These are phyloP conservation scores for Malacoraja senta DNA, from an alignment of 2,797 vertebrate genomes.

Conservation along the genomic window DNA sequence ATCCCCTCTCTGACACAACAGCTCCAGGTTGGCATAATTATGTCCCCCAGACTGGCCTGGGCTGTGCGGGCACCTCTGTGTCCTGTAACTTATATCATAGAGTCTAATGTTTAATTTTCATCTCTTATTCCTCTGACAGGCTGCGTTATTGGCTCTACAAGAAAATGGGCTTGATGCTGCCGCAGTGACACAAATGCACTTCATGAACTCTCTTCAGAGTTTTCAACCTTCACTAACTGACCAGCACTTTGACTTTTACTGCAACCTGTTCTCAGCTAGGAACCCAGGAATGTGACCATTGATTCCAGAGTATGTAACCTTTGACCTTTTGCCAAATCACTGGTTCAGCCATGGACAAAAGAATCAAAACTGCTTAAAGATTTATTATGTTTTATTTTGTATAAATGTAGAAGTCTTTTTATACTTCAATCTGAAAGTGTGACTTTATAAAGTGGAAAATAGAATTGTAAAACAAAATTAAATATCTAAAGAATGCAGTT, in stretches of 20 bases:
- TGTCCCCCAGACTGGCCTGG: no score
- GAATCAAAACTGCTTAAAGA: not conserved
- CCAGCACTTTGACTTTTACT: slow-evolving; percentile 65
- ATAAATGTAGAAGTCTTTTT: not conserved
- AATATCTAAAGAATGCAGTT: no score
- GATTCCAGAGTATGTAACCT: not conserved
- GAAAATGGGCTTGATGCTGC: slow-evolving; percentile 70
- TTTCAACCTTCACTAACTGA: slow-evolving; percentile 70
- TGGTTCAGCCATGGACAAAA: no score
- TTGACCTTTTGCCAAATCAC: not conserved
- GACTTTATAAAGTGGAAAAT: not conserved
- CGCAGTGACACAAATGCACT: slow-evolving; percentile 65
- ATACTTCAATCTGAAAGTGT: not conserved
- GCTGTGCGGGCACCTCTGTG: no score
- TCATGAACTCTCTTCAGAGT: slow-evolving; percentile 61
- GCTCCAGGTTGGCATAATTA: no score
- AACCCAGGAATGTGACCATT: not conserved
- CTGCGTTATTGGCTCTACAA: slow-evolving; percentile 77
- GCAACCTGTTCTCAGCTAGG: slow-evolving; percentile 49
- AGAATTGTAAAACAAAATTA: no score
- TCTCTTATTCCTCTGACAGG: slow-evolving; percentile 55
- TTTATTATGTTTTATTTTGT: not conserved
- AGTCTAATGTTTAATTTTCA: not conserved
- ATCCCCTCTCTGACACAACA: not conserved
- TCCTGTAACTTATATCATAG: not conserved